These are phyloP conservation scores for Zootermopsis nevadensis DNA, from an alignment of 2,888 invertebrate genomes.

Conservation along the genomic window DNA sequence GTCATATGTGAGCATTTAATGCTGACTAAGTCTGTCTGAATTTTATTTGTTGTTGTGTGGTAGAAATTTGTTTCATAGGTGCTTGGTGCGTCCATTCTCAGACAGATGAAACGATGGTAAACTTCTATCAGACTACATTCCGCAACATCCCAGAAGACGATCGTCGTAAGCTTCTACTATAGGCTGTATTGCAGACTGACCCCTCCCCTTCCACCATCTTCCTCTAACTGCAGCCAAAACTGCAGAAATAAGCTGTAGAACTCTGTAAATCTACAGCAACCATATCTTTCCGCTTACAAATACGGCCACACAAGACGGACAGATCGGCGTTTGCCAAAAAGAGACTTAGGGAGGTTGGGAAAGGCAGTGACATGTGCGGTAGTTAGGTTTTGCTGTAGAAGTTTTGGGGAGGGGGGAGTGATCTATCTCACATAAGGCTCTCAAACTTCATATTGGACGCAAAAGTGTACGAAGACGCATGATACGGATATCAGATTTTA, in stretches of 20 bases:
- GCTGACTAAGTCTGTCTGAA: too few relatives aligned
- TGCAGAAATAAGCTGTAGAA: conserved; percentile 41
- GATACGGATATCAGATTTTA: too few relatives aligned
- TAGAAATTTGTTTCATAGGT: too few relatives aligned
- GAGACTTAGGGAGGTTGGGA: conserved; percentile 41
- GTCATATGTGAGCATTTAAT: too few relatives aligned
- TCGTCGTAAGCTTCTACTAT: background rate
- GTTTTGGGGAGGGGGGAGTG: background rate
- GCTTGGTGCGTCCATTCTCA: too few relatives aligned
- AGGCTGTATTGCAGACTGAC: conserved; percentile 14
- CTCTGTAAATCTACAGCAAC: conserved; percentile 44
- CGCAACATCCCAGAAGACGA: background rate
- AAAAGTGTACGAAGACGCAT: background rate
- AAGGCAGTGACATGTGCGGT: conserved; percentile 8
- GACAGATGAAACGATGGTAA: too few relatives aligned
- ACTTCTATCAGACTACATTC: too few relatives aligned
- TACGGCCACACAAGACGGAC: conserved; percentile 44
- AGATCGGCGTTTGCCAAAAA: conserved; percentile 38
- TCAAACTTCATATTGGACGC: background rate
- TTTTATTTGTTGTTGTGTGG: too few relatives aligned
- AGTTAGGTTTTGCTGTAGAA: background rate
- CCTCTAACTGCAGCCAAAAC: conserved; percentile 44
- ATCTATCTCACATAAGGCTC: background rate
- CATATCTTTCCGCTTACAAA: conserved; percentile 40
- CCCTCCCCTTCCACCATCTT: background rate